Evolutionary conservation across 2,797 vertebrate species (phyloP).

Genomic region (Cetoscarus ocellatus): DNA sequence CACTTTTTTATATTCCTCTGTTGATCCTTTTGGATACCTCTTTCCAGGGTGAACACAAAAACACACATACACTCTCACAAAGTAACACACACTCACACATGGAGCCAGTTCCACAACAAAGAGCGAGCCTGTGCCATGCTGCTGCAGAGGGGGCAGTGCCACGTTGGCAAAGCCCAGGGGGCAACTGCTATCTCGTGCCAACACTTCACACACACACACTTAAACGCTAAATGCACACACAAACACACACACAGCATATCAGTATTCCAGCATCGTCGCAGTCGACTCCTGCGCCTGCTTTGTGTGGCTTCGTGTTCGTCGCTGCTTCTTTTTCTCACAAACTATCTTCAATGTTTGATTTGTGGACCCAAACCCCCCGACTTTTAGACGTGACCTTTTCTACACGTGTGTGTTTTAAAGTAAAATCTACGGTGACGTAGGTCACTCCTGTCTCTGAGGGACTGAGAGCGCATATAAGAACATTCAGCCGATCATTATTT

Average conservation of each 20-base stretch:
- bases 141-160: conserved; percentile 81
- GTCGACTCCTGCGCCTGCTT: conserved; percentile 62
- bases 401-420: background rate
- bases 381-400: background rate
- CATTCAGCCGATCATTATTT: background rate
- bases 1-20: conserved; percentile 32
- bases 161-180: conserved; percentile 82
- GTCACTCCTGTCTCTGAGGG: background rate
- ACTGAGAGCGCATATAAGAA: background rate
- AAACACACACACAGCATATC: conserved; percentile 51
- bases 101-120: conserved; percentile 77
- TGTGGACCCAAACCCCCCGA: conserved; percentile 3
- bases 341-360: conserved; percentile 13
- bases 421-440: background rate
- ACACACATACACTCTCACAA: conserved; percentile 33
- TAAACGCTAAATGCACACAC: conserved; percentile 36
- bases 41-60: conserved; percentile 25
- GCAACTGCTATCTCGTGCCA: conserved; percentile 80
- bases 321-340: conserved; percentile 19
- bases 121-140: conserved; percentile 77
- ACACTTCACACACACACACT: conserved; percentile 57
- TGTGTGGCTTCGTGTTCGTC: conserved; percentile 59
- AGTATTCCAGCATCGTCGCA: conserved; percentile 73
- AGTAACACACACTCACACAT: conserved; percentile 29
- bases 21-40: conserved; percentile 46